Percentiles rank a stretch among this genome's conserved stretches.
Evolutionary conservation across 1,140 invertebrate species (phyloP).

Genomic region (Eupristina koningsbergeri): DNA sequence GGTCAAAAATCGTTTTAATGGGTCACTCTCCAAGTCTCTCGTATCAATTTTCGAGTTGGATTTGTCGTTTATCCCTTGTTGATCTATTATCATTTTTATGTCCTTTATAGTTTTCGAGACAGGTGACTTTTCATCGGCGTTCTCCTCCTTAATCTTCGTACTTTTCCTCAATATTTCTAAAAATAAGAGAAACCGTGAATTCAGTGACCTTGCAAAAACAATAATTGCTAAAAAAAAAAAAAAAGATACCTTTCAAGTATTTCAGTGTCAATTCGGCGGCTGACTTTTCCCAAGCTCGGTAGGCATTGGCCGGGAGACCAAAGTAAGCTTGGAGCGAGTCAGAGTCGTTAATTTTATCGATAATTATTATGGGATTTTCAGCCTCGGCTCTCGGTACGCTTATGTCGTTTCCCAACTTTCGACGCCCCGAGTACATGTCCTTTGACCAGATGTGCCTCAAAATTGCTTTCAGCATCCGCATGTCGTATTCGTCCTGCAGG

Average conservation of each 20-base stretch:
- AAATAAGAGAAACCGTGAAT: neutral
- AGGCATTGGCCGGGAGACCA: slow-evolving; percentile 87
- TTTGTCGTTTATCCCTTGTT: slow-evolving; percentile 57
- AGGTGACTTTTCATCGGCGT: neutral
- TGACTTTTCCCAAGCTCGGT: slow-evolving; percentile 83
- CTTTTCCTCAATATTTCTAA: slow-evolving; percentile 36
- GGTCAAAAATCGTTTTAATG: slow-evolving; percentile 62
- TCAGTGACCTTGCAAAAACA: neutral
- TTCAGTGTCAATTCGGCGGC: slow-evolving; percentile 77
- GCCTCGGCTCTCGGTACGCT: slow-evolving; percentile 72
- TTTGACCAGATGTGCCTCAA: slow-evolving; percentile 82
- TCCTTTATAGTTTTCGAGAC: slow-evolving; percentile 55
- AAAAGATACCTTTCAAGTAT: slow-evolving; percentile 76
- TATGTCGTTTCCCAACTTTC: slow-evolving; percentile 74
- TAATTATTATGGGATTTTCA: slow-evolving; percentile 77
- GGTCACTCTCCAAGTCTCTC: slow-evolving; percentile 72
- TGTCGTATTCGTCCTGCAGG: slow-evolving; percentile 87
- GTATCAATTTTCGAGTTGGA: neutral
- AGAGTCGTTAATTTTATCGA: slow-evolving; percentile 79
- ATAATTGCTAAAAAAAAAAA: neutral
- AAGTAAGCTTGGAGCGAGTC: slow-evolving; percentile 81
- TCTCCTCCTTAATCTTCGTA: neutral
- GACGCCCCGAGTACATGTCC: slow-evolving; percentile 75
- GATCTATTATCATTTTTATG: slow-evolving; percentile 60
- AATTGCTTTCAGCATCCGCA: slow-evolving; percentile 82